These are phyloP conservation scores for Ormyrus rosae DNA, from an alignment of 2,888 invertebrate genomes.

Conservation along the genomic window DNA sequence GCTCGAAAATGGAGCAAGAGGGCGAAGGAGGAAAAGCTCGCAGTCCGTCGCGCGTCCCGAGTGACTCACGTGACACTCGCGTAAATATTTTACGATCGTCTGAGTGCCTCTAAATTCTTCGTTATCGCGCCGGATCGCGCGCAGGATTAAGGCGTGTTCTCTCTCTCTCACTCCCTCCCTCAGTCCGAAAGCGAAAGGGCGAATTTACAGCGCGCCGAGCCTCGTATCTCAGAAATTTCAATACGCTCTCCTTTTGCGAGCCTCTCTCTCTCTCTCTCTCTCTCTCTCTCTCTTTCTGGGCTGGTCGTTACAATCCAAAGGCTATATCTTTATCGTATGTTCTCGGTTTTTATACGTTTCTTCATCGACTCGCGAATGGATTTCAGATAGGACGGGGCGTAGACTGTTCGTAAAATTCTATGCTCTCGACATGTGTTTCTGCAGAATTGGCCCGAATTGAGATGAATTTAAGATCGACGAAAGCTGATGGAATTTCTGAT, in stretches of 20 bases:
- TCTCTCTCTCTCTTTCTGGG: not conserved
- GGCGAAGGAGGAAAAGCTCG: not conserved
- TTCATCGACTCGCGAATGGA: conserved; percentile 23
- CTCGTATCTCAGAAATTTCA: conserved; percentile 50
- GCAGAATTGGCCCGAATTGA: not conserved
- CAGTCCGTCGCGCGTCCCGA: not conserved
- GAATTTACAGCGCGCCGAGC: conserved; percentile 39
- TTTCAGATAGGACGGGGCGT: not conserved
- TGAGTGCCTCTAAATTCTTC: conserved; percentile 65
- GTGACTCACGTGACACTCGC: conserved; percentile 43
- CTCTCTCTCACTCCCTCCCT: too few species aligned
- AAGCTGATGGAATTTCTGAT: not conserved
- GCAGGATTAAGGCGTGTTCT: too few species aligned
- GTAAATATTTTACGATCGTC: conserved; percentile 65
- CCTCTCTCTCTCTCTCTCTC: too few species aligned
- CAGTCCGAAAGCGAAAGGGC: conserved; percentile 35
- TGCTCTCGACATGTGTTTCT: not conserved
- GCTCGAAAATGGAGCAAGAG: not conserved
- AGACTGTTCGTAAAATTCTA: not conserved
- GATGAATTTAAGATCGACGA: not conserved
- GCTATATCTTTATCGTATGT: conserved; percentile 42
- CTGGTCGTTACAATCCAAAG: conserved; percentile 9
- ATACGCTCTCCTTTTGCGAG: conserved; percentile 33
- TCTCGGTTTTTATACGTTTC: conserved; percentile 27
- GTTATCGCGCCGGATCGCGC: conserved; percentile 57